A percentile compares a stretch with the other conserved stretches of the same genome.
Conservation (phyloP, 2,888 invertebrate genomes). For the Drepana falcataria region DNA sequence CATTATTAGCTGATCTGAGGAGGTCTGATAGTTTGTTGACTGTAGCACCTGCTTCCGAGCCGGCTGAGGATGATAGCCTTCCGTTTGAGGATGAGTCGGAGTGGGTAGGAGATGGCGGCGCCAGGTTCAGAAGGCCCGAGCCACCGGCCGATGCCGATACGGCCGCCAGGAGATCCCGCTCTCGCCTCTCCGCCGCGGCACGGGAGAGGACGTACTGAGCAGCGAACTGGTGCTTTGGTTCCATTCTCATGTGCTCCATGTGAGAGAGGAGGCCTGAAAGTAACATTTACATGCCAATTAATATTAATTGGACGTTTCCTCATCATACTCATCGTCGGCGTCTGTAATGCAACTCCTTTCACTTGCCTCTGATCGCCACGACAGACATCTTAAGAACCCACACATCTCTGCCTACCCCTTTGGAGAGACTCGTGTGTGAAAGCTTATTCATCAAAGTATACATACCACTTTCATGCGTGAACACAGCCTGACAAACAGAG, state of each 20-base stretch:
- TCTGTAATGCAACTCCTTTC: background rate
- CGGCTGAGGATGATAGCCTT: conserved; percentile 87
- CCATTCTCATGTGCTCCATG: conserved; percentile 98
- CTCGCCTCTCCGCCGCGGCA: conserved; percentile 93
- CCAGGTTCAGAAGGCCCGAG: conserved; percentile 82
- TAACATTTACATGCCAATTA: conserved; percentile 12
- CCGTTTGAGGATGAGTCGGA: conserved; percentile 93
- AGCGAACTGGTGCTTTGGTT: conserved; percentile 96
- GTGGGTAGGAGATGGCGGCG: conserved; percentile 91
- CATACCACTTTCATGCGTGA: conserved; percentile 96
- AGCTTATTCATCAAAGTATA: conserved; percentile 7
- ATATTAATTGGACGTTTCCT: background rate
- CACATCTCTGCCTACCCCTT: too few relatives aligned
- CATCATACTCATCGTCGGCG: too few relatives aligned
- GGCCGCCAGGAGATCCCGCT: conserved; percentile 87
- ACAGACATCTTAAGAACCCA: too few relatives aligned
- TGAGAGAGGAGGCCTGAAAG: conserved; percentile 90
- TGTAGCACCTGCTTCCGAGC: conserved; percentile 84
- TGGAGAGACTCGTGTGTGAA: too few relatives aligned
- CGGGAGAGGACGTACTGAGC: conserved; percentile 94
- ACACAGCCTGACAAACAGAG: conserved; percentile 96
- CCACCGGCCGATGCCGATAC: conserved; percentile 82
- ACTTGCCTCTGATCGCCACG: too few relatives aligned
- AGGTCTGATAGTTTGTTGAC: conserved; percentile 80
- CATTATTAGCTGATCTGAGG: conserved; percentile 82